Conservation (phyloP, 2,113 vertebrate genomes). For the Laterallus jamaicensis region DNA sequence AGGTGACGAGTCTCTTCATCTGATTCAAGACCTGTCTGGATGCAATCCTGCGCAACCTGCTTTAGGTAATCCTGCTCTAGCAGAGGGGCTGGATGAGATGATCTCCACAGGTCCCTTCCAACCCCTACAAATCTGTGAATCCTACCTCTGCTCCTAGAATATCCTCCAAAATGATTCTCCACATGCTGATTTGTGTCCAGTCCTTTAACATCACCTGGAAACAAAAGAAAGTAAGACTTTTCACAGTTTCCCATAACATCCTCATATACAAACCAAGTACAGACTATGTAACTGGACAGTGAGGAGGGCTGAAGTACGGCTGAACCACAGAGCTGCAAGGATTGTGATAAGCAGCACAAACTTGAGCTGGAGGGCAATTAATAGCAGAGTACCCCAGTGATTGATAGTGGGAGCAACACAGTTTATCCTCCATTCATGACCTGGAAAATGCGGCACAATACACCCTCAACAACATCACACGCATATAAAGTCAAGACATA, state of each 20-base stretch:
- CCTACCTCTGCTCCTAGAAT: slow-evolving; percentile 48
- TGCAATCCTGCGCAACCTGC: too few species aligned
- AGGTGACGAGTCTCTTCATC: too few species aligned
- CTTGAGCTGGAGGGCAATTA: neutral
- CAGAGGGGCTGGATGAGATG: too few species aligned
- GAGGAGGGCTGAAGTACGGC: neutral
- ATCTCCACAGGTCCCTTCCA: too few species aligned
- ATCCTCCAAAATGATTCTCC: slow-evolving; percentile 7
- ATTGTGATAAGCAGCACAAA: neutral
- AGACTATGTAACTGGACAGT: neutral
- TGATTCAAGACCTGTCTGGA: too few species aligned
- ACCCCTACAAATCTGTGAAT: too few species aligned
- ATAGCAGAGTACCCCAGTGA: neutral
- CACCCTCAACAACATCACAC: too few species aligned
- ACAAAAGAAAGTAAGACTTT: neutral
- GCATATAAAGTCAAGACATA: neutral
- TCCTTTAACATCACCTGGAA: slow-evolving; percentile 40
- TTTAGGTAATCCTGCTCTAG: too few species aligned
- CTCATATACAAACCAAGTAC: neutral
- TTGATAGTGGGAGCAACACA: neutral
- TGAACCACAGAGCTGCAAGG: neutral
- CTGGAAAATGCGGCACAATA: neutral
- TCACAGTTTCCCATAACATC: neutral
- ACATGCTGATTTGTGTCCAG: neutral
- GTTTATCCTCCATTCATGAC: neutral